phyloP scores from a whole-genome alignment of 2,113 vertebrate genomes.

The Zapus hudsonius region DNA sequence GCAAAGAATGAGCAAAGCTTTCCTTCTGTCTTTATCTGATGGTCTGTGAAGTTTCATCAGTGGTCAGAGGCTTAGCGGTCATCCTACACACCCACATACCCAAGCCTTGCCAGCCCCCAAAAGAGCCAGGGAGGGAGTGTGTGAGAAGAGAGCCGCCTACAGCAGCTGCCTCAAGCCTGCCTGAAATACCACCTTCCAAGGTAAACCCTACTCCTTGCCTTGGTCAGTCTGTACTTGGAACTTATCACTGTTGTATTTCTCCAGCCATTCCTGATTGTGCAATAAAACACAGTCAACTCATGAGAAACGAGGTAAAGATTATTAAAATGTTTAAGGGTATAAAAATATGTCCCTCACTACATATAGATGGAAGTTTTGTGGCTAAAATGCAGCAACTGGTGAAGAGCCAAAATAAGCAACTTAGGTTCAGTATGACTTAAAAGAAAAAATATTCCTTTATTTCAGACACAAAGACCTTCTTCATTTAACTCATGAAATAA shows the following conservation, averaged over 20 bases:
- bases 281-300: neutral
- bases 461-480: neutral
- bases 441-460: slow-evolving; percentile 5
- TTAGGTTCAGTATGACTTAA: neutral
- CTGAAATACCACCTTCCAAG: neutral
- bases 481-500: neutral
- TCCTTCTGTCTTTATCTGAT: neutral
- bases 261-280: neutral
- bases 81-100: neutral
- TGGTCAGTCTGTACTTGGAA: neutral
- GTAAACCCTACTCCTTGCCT: neutral
- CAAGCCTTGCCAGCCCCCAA: neutral
- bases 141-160: neutral
- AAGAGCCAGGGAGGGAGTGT: neutral
- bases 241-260: neutral
- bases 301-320: neutral
- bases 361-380: neutral
- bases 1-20: neutral
- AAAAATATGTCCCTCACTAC: neutral
- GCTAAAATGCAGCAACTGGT: neutral
- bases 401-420: neutral
- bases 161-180: neutral
- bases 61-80: neutral
- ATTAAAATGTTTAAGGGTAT: neutral
- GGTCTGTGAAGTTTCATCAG: neutral